Conservation (phyloP, 2,113 vertebrate genomes). For the Leptocoma aspasia region DNA sequence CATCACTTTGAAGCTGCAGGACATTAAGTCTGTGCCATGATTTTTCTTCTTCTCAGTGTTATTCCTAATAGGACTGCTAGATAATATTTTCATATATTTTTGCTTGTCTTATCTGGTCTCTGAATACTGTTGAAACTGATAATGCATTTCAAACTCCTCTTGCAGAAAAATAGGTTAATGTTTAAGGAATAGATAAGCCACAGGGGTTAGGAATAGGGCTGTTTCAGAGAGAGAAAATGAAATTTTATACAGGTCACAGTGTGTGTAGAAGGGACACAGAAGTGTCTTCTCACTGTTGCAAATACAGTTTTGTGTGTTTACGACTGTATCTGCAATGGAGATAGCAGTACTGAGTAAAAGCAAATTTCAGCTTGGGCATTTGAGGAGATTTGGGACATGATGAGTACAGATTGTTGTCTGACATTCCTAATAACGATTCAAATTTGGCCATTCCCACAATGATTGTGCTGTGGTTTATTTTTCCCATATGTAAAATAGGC, state of each 20-base stretch:
- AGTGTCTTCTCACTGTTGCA: not conserved
- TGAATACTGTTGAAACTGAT: not conserved
- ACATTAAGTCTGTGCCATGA: not conserved
- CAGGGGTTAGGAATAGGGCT: not conserved
- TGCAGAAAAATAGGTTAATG: not conserved
- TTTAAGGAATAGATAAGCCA: not conserved
- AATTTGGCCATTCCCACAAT: not conserved
- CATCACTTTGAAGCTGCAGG: not conserved
- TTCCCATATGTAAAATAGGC: not conserved
- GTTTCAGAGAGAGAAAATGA: not conserved
- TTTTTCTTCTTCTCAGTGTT: not conserved
- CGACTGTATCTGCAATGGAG: not conserved
- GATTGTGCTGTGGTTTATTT: not conserved
- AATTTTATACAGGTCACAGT: not conserved
- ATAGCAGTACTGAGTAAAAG: not conserved
- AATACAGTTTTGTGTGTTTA: not conserved
- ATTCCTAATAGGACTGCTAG: not conserved
- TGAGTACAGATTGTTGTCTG: not conserved
- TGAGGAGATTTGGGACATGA: not conserved
- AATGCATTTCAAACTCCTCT: not conserved
- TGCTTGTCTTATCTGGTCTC: not conserved
- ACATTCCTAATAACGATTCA: not conserved
- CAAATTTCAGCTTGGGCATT: not conserved
- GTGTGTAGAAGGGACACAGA: not conserved
- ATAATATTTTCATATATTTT: slow-evolving; percentile 7